Conservation (phyloP, 1,140 invertebrate species). For the Drosophila malerkotliana region DNA sequence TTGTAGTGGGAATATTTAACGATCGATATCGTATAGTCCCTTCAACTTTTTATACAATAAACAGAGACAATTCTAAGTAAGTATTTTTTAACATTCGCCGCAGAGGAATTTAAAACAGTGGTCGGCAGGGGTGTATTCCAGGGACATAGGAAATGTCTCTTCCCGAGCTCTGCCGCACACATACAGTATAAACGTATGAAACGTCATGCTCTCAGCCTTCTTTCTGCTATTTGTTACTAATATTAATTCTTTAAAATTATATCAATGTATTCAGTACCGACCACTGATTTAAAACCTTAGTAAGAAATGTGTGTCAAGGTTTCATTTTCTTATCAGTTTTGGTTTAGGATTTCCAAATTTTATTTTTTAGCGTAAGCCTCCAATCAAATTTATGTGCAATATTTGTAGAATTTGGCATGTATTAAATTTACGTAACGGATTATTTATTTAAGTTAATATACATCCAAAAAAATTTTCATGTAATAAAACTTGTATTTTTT, state of each 20-base stretch:
- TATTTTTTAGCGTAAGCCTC: background rate
- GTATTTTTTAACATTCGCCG: constrained; percentile 11
- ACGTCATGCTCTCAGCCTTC: too few species aligned
- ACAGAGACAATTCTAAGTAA: constrained; percentile 48
- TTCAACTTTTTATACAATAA: constrained; percentile 39
- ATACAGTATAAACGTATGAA: too few species aligned
- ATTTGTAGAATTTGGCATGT: constrained; percentile 24
- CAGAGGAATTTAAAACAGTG: constrained; percentile 5
- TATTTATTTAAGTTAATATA: constrained; percentile 15
- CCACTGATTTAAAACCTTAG: background rate
- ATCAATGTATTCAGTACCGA: too few species aligned
- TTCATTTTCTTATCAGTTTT: background rate
- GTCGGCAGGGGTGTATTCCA: too few species aligned
- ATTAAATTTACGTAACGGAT: constrained; percentile 17
- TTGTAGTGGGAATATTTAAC: constrained; percentile 59
- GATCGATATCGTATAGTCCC: constrained; percentile 59
- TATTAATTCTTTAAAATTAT: too few species aligned
- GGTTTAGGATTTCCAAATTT: too few species aligned
- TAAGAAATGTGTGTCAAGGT: constrained; percentile 15
- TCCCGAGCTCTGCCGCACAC: too few species aligned
- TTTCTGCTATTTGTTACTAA: too few species aligned
- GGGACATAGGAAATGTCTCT: too few species aligned
- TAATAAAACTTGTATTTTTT: constrained; percentile 3
- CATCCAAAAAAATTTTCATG: background rate
- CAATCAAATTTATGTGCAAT: background rate